Base-by-base conservation (phyloP, 2,113 vertebrate genomes). In the Lycaon pictus region DNA sequence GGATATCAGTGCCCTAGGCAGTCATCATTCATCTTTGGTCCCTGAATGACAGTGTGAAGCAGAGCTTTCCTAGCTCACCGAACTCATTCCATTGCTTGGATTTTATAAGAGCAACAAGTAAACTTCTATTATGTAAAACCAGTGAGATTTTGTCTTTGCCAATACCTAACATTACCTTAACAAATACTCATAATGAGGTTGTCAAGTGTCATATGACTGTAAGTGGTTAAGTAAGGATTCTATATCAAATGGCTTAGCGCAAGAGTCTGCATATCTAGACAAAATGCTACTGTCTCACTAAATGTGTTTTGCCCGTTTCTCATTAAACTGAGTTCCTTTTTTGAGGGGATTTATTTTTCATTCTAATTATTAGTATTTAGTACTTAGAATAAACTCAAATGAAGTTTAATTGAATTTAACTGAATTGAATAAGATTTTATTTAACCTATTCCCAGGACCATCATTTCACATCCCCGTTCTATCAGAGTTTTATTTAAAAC, bases 321-420 rank as follows among this genome's bases (percentile, higher is more conserved):
- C 56, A 95, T 51, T 89, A 93, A 88, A 35, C 13, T 88, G 63
- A 89, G 29, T 48, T 89, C 37, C 51, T 86, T 76, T 19, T 67
- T 86, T 53, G 51, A 83, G 86, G 13, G 29, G 5, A 65, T 81
- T 85, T 58, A 65, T 84, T 86, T 58, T 76, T 51, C 25, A 76
- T 7, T 51, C 79, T 67, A 93, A 92, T 84, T 81, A 80, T 82
- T 76, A 76, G n/a, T 82, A 79, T 80, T 93, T 83, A 90, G 11
- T 92, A 55, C 22, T 96, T 88, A 83, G 58, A 86, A 95, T 51
- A 22, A 97, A 63, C 10, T 82, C 53, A 96, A 91, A 87, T 67
- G 27, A 13, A 93, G 63, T 27, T 72, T 43, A 94, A 53, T 93
- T 22, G 6, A 88, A 85, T 90, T 71, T 82, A 88, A 79, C 27